These are phyloP conservation scores for Emys orbicularis DNA, from an alignment of 2,797 vertebrate species.

Conservation along the genomic window DNA sequence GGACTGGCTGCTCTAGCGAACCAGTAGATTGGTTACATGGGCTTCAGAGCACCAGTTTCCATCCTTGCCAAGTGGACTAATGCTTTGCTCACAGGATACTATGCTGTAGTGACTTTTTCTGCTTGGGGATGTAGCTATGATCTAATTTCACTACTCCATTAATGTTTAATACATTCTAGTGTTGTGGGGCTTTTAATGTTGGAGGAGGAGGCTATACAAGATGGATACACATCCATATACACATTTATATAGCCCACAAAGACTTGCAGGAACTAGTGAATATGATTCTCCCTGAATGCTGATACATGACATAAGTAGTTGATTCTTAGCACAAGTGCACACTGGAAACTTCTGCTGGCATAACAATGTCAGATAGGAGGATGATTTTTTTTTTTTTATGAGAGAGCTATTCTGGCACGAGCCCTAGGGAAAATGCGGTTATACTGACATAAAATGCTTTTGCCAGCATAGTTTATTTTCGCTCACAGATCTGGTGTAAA, in stretches of 20 bases:
- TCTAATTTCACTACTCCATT: not conserved
- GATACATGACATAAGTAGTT: not conserved
- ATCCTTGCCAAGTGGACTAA: not conserved
- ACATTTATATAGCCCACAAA: fast-evolving
- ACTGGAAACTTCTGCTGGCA: slow-evolving; percentile 27
- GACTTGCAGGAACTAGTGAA: not conserved
- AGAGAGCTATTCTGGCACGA: slow-evolving; percentile 41
- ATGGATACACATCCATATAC: fast-evolving
- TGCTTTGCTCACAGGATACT: not conserved
- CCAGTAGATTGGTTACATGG: not conserved
- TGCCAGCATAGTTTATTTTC: slow-evolving; percentile 44
- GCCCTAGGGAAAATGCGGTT: slow-evolving; percentile 42
- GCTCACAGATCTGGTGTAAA: not conserved
- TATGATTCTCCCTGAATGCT: not conserved
- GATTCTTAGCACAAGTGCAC: not conserved
- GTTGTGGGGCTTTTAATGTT: not conserved
- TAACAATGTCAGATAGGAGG: fast-evolving
- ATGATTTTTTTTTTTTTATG: not conserved
- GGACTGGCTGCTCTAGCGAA: not conserved
- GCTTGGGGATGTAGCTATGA: fast-evolving
- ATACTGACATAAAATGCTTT: slow-evolving; percentile 39
- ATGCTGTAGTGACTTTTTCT: not conserved
- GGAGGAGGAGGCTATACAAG: not conserved
- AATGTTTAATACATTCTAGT: not conserved
- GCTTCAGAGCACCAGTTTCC: not conserved